Conservation (phyloP, 2,888 invertebrate genomes). For the Molanna angustata region DNA sequence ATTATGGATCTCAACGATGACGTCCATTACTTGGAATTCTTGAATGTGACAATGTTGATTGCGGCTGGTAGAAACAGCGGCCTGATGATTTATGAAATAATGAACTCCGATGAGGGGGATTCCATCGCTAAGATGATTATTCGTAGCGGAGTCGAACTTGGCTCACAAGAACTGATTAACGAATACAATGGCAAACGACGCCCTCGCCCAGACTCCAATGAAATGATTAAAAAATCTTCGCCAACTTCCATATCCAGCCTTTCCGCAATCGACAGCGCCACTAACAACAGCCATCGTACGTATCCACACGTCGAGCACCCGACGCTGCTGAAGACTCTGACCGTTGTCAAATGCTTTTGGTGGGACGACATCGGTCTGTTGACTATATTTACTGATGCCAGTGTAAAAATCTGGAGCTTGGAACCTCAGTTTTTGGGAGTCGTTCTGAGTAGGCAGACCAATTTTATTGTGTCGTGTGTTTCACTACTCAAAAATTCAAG, state of each 20-base stretch:
- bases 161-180: conserved; percentile 51
- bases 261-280: not conserved
- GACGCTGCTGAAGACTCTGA: conserved; percentile 40
- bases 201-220: not conserved
- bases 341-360: conserved; percentile 46
- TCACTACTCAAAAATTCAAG: conserved; percentile 42
- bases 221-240: conserved; percentile 10
- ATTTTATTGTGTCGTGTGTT: conserved; percentile 42
- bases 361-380: conserved; percentile 42
- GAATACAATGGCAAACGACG: conserved; percentile 44
- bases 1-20: conserved; percentile 48
- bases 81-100: conserved; percentile 41
- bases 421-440: conserved; percentile 41
- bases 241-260: conserved; percentile 21
- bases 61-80: conserved; percentile 47
- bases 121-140: conserved; percentile 50
- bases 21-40: conserved; percentile 43
- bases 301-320: conserved; percentile 41
- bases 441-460: conserved; percentile 42
- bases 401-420: conserved; percentile 46
- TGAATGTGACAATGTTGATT: conserved; percentile 42
- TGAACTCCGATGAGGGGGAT: conserved; percentile 35
- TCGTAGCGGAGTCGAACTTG: conserved; percentile 43
- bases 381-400: conserved; percentile 46
- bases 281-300: conserved; percentile 38